phyloP scores from a whole-genome alignment of 2,797 vertebrate genomes.

The Anabacerthia variegaticeps region DNA sequence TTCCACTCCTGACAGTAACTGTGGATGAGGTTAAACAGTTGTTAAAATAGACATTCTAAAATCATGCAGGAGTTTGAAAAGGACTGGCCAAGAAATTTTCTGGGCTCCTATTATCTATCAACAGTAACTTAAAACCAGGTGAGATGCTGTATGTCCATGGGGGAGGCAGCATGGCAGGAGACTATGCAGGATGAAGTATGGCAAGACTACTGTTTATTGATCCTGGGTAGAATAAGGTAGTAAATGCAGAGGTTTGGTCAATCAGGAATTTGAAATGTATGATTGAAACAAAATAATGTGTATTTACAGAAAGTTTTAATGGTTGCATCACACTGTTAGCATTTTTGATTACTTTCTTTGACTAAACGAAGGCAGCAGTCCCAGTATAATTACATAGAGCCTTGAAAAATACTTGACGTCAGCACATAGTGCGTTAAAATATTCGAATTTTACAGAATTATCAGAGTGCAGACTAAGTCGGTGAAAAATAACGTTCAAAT shows the following conservation, averaged over 20 bases:
- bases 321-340: background rate
- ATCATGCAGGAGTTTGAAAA: conserved; percentile 2
- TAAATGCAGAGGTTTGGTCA: background rate
- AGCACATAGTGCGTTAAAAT: background rate
- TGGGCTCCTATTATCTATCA: background rate
- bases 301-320: background rate
- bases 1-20: conserved; percentile 7
- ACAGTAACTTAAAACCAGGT: background rate
- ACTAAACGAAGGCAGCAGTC: background rate
- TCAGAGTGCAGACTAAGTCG: background rate
- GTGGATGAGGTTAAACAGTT: conserved; percentile 38
- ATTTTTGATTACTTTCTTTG: background rate
- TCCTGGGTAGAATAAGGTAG: background rate
- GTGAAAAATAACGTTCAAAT: background rate
- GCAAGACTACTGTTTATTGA: background rate
- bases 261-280: background rate
- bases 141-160: background rate
- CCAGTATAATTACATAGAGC: background rate
- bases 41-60: conserved; percentile 30
- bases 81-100: background rate
- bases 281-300: background rate
- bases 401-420: background rate
- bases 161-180: rapidly evolving
- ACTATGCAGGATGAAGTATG: background rate
- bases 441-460: background rate